Evolutionary conservation across 2,888 invertebrate species (phyloP), one percentile per base, ranked within the genome.

Genomic region (Emesis russula): DNA sequence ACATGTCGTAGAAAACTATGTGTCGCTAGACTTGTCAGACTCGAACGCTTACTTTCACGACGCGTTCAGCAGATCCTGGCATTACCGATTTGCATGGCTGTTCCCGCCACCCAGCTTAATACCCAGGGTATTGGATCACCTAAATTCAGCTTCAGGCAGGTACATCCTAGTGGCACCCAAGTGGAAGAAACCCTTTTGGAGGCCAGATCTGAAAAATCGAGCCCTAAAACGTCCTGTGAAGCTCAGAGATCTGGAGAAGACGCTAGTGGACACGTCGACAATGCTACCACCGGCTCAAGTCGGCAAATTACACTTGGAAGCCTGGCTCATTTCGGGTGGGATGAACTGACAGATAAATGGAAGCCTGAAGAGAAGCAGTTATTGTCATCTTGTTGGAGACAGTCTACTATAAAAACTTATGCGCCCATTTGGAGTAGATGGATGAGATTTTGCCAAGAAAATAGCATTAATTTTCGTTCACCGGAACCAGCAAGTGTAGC

Each of bases 1-100:
- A 9, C 81, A 89, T 70, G 90, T 95, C 7, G 91, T 94, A 1
- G 63, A 86, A 13, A 81, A 31, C 0, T 94, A 95, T 86, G 92
- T 86, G 9, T 78, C 93, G 2, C 70, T 86, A 75, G 91, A 93
- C 77, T 77, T 87, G 15, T 25, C 44, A 74, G 94, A 95, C 88
- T 77, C 44, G 53, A 78, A 83, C 71, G 93, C 94, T 13, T 18
- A 25, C 70, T 92, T 81, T 87, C 84, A 90, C 92, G 87, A 94
- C 83, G 92, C 92, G 0, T 94, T 94, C 86, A 85, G 85, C 81
- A 85, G 63, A 75, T 58, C 5, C 15, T 89, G 91, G 91, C 9
- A 70, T 5, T 89, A 83, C 85, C 68, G 48, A 2, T 85, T 92
- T 13, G 90, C 85, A 0, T 90, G 93, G 88, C 38, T 88, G 6